Conservation (phyloP, 2,888 invertebrate species). For the Standfussiana lucernea region DNA sequence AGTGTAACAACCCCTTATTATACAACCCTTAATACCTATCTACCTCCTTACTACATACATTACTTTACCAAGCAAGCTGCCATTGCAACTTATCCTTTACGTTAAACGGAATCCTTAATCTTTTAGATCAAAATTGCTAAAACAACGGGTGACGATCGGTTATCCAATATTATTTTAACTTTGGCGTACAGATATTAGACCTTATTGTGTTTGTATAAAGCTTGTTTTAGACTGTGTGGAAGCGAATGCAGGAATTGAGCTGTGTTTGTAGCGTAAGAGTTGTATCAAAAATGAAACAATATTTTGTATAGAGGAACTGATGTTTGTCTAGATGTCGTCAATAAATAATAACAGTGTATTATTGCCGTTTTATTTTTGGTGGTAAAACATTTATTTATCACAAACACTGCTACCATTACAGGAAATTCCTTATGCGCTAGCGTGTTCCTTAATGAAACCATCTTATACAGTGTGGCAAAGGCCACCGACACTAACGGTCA, state of each 20-base stretch:
- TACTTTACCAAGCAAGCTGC: background rate
- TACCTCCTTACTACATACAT: background rate
- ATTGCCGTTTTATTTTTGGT: conserved; percentile 66
- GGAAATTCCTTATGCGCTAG: background rate
- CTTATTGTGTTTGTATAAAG: conserved; percentile 46
- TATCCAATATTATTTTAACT: conserved; percentile 34
- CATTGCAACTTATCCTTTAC: background rate
- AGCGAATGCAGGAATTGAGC: conserved; percentile 72
- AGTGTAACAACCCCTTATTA: background rate
- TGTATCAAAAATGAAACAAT: conserved; percentile 77
- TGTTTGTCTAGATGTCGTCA: conserved; percentile 79
- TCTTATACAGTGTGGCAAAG: no score
- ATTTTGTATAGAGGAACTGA: conserved; percentile 83
- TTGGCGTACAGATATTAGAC: conserved; percentile 34
- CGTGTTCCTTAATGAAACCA: background rate
- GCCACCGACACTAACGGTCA: no score
- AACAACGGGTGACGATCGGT: background rate
- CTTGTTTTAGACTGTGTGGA: conserved; percentile 49
- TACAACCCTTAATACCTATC: background rate
- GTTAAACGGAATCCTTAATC: conserved; percentile 33
- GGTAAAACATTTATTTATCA: background rate
- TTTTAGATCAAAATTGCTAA: conserved; percentile 32
- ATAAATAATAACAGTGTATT: conserved; percentile 75
- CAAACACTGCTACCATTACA: background rate
- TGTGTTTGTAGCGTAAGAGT: conserved; percentile 66